Evolutionary conservation across 2,113 vertebrate species (phyloP).

Genomic region (Girardinichthys multiradiatus): DNA sequence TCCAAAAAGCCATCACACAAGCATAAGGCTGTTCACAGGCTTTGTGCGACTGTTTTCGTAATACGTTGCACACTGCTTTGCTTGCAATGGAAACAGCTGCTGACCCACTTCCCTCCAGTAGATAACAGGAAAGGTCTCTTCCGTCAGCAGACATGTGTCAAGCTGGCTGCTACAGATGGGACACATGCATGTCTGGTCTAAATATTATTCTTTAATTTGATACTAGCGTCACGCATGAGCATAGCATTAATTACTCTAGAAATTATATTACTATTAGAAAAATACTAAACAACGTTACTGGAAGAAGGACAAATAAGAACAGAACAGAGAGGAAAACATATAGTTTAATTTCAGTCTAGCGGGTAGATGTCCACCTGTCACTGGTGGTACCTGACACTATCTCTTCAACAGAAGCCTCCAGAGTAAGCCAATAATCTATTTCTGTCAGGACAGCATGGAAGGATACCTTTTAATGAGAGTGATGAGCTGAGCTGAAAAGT

Average conservation of each 20-base stretch:
- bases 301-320: background rate
- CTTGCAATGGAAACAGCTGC: slow-evolving; percentile 46
- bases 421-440: no score
- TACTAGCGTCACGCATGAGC: background rate
- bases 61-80: slow-evolving; percentile 35
- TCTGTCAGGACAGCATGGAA: no score
- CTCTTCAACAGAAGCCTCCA: no score
- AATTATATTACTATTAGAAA: background rate
- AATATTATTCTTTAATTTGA: background rate
- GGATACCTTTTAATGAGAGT: no score
- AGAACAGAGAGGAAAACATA: background rate
- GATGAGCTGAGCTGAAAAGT: no score
- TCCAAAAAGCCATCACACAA: background rate
- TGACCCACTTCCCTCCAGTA: slow-evolving; percentile 51
- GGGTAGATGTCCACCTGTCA: no score
- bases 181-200: background rate
- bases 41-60: slow-evolving; percentile 27
- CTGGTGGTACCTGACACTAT: no score
- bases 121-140: slow-evolving; percentile 71
- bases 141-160: slow-evolving; percentile 23
- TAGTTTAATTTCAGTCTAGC: no score
- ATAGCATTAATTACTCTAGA: background rate
- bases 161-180: slow-evolving; percentile 12
- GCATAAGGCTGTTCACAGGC: background rate
- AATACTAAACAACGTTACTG: background rate